Conservation (phyloP, 2,113 vertebrate genomes). For the Fulica atra region DNA sequence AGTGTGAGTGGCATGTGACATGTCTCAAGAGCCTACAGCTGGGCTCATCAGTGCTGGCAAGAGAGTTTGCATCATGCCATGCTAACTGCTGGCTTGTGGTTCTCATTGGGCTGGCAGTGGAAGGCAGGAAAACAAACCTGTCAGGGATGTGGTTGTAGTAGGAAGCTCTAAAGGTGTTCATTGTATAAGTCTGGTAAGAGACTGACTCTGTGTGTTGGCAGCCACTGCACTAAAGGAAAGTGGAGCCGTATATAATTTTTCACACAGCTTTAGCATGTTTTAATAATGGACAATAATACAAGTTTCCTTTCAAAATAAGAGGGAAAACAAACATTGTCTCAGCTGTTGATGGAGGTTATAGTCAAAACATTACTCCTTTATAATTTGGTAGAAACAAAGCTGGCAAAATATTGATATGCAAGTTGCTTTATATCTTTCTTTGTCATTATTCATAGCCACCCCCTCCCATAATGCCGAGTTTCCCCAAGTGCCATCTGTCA, state of each 20-base stretch:
- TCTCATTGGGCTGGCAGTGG: neutral
- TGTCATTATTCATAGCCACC: constrained; percentile 27
- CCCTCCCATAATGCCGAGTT: neutral
- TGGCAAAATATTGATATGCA: constrained; percentile 56
- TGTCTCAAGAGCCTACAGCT: neutral
- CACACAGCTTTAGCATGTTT: neutral
- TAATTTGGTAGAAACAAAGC: constrained; percentile 25
- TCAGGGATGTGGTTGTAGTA: neutral
- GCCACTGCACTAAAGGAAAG: neutral
- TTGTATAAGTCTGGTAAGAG: neutral
- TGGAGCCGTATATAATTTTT: neutral
- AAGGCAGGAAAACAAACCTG: neutral
- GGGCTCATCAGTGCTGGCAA: neutral
- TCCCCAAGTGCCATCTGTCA: constrained; percentile 51
- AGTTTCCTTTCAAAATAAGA: neutral
- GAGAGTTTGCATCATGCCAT: neutral
- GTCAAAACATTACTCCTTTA: constrained; percentile 36
- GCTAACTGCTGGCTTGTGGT: neutral
- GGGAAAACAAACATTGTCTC: constrained; percentile 15
- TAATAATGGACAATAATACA: neutral
- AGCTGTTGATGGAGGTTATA: constrained; percentile 34
- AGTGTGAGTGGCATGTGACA: neutral
- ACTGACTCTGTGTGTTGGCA: neutral
- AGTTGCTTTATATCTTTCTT: constrained; percentile 32
- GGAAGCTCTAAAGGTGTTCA: neutral